Conservation (phyloP, 2,113 vertebrate species). For the Pleuronectes platessa region DNA sequence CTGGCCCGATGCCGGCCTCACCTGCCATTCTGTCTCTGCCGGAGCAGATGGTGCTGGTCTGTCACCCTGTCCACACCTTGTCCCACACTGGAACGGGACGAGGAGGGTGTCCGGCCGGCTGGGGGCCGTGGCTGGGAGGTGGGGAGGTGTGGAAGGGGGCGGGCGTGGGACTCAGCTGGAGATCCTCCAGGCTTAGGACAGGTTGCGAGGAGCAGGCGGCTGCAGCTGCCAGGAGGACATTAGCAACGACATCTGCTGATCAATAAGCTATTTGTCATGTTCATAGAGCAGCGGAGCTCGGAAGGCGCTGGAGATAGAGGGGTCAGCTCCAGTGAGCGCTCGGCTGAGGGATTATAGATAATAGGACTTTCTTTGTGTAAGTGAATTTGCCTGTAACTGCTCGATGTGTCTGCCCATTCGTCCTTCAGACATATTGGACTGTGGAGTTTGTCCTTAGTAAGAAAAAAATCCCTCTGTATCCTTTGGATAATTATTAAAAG, state of each 20-base stretch:
- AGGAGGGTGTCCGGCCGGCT: constrained; percentile 19
- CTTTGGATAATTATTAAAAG: constrained; percentile 1
- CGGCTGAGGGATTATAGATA: constrained; percentile 56
- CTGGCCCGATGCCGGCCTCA: constrained; percentile 42
- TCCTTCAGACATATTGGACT: constrained; percentile 1
- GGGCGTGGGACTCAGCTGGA: constrained; percentile 57
- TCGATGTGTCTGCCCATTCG: constrained; percentile 28
- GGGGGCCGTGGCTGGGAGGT: neutral
- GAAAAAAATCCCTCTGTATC: neutral
- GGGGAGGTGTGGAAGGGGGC: constrained; percentile 25
- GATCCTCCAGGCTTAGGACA: constrained; percentile 34
- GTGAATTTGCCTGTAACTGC: constrained; percentile 38
- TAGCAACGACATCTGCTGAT: constrained; percentile 71
- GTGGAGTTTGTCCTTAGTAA: neutral
- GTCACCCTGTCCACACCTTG: constrained; percentile 69
- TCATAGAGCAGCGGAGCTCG: constrained; percentile 28
- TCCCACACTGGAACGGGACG: constrained; percentile 22
- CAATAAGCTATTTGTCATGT: constrained; percentile 76
- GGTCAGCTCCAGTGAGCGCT: constrained; percentile 50
- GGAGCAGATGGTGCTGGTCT: constrained; percentile 67
- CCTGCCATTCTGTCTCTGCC: constrained; percentile 55
- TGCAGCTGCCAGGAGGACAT: constrained; percentile 62
- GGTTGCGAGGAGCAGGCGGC: constrained; percentile 32
- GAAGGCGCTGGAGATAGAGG: neutral
- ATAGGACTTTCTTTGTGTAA: constrained; percentile 52